These are phyloP conservation scores for Scaptodrosophila lebanonensis DNA, from an alignment of 1,140 invertebrate species.

Conservation along the genomic window DNA sequence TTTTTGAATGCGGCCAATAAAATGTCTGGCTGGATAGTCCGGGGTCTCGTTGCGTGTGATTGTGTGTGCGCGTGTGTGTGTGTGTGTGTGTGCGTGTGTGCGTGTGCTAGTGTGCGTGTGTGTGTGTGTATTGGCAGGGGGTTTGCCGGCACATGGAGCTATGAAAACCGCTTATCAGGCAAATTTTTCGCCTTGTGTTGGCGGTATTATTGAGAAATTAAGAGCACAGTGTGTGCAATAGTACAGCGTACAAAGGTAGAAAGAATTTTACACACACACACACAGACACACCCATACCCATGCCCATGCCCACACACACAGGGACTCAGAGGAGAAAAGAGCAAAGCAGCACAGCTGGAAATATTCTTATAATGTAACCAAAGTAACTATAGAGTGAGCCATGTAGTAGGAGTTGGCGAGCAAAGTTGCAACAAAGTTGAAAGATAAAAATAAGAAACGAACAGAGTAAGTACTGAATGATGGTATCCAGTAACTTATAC, in stretches of 20 bases:
- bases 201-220: slow-evolving; percentile 65
- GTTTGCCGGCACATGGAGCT: background rate
- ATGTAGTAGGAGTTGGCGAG: too few species aligned
- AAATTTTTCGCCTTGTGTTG: slow-evolving; percentile 51
- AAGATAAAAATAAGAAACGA: too few species aligned
- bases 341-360: slow-evolving; percentile 13
- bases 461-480: too few species aligned
- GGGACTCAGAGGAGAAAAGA: background rate
- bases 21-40: slow-evolving; percentile 50
- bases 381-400: too few species aligned
- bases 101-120: slow-evolving; percentile 30
- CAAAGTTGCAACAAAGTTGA: too few species aligned
- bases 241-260: slow-evolving; percentile 20
- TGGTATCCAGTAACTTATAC: too few species aligned
- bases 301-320: too few species aligned
- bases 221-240: slow-evolving; percentile 51
- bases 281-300: background rate
- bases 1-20: slow-evolving; percentile 47
- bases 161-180: slow-evolving; percentile 53
- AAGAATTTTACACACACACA: slow-evolving; percentile 8
- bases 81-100: slow-evolving; percentile 7
- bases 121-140: background rate
- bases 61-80: slow-evolving; percentile 29
- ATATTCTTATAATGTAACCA: too few species aligned
- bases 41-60: too few species aligned